Conservation (phyloP, 2,888 invertebrate genomes). For the Lasioglossum calceatum region DNA sequence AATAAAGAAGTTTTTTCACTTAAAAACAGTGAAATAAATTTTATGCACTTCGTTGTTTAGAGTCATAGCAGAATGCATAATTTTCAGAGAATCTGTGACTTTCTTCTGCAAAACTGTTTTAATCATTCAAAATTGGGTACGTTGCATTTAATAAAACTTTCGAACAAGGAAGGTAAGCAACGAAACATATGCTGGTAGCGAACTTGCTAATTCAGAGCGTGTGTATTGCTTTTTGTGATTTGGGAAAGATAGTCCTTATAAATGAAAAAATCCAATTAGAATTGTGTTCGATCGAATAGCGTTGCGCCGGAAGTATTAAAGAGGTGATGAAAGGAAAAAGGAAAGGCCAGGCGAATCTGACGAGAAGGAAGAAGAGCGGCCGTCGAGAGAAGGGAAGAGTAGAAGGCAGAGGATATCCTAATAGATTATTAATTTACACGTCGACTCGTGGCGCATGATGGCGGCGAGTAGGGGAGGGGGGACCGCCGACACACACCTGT, state of each 20-base stretch:
- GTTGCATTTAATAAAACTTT: too few relatives aligned
- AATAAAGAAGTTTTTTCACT: too few relatives aligned
- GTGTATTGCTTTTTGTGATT: background rate
- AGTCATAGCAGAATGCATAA: too few relatives aligned
- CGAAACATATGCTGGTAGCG: too few relatives aligned
- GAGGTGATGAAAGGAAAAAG: background rate
- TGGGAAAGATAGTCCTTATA: too few relatives aligned
- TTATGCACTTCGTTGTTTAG: too few relatives aligned
- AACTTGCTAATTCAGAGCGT: too few relatives aligned
- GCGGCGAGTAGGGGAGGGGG: slow-evolving; percentile 56
- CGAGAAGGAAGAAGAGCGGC: background rate
- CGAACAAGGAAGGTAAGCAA: too few relatives aligned
- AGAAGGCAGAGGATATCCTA: slow-evolving; percentile 66
- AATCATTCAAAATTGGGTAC: too few relatives aligned
- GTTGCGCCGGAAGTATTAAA: background rate
- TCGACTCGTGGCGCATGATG: slow-evolving; percentile 69
- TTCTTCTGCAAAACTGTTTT: too few relatives aligned
- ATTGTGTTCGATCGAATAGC: background rate
- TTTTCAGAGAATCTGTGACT: too few relatives aligned
- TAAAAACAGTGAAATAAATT: too few relatives aligned
- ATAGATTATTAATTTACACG: slow-evolving; percentile 83
- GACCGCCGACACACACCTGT: slow-evolving; percentile 77
- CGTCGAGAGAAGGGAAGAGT: slow-evolving; percentile 3
- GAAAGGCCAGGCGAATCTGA: slow-evolving; percentile 25
- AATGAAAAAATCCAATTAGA: background rate